These are phyloP conservation scores for Borostomias antarcticus DNA, from an alignment of 2,797 vertebrate species.

Conservation along the genomic window DNA sequence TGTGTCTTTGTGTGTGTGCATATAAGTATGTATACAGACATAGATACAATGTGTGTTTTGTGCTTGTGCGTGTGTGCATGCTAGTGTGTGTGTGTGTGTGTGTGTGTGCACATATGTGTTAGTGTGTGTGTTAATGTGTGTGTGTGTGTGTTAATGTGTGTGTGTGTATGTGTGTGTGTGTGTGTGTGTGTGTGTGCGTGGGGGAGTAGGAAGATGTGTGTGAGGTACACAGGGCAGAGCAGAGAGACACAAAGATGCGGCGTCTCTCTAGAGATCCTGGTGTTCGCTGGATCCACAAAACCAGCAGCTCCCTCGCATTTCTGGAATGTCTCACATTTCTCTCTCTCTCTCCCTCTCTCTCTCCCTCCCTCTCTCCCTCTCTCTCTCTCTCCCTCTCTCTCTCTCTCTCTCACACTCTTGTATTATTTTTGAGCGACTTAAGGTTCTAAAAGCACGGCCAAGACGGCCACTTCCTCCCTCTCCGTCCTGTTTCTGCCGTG, in stretches of 20 bases:
- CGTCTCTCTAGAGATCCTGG: conserved; percentile 50
- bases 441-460: conserved; percentile 45
- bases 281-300: conserved; percentile 60
- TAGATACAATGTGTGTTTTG: neutral
- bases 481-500: conserved; percentile 36
- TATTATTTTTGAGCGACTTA: conserved; percentile 62
- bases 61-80: conserved; percentile 1
- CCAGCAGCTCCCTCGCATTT: conserved; percentile 79
- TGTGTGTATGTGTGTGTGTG: neutral
- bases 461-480: conserved; percentile 26
- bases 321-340: conserved; percentile 85
- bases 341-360: conserved; percentile 34
- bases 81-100: neutral
- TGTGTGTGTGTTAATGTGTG: neutral
- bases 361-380: conserved; percentile 42
- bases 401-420: conserved; percentile 50
- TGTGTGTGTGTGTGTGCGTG: neutral
- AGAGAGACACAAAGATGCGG: conserved; percentile 52
- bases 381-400: conserved; percentile 46
- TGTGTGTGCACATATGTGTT: neutral
- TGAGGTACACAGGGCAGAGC: conserved; percentile 22
- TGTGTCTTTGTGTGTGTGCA: conserved; percentile 5
- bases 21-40: neutral
- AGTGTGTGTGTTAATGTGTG: neutral
- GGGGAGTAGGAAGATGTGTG: neutral